Base-by-base conservation (phyloP, 2,888 invertebrate genomes). In the Cosmia trapezina region DNA sequence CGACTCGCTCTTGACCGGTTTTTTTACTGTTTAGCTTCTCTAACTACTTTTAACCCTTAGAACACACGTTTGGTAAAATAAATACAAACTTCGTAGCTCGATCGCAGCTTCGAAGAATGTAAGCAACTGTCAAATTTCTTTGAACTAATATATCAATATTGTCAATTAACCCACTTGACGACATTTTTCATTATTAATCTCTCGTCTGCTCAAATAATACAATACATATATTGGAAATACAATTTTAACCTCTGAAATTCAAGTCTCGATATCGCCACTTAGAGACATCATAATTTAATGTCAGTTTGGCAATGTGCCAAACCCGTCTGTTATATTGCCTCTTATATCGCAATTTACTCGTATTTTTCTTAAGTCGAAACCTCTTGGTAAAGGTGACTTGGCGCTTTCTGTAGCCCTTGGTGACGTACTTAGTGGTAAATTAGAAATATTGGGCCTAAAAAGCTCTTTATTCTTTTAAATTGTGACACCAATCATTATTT, bases 221-320 rank as follows among this genome's bases (percentile, higher is more conserved):
- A 45, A 62, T 57, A 65, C 12, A 62, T 73, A 69, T 77, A 69
- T 67, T 77, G 60, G 65, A 69, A 76, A 73, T 76, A 70, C 4
- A 83, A 79, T 69, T 79, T 57, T 51, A 71, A 53, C 60, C 62
- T 61, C 66, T 63, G 33, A 69, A 69, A 80, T 83, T 80, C 71
- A 66, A 75, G 76, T 61, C 67, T 57, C 65, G 67, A 70, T 73
- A 74, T 69, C 66, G 60, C 61, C 64, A 74, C 81, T 70, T 75
- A 60, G 41, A 73, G 70, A 63, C 65, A 28, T 76, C 69, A 81
- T 77, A 83, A 83, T 79, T 80, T 80, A 86, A 84, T 86, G 80
- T 80, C 73, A 70, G 47, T 61, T 41, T 76, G 85, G 80, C 76
- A 70, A 56, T 56, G 68, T 71, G 82, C 85, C 86, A 86, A 68